These are phyloP conservation scores for Morelia viridis DNA, from an alignment of 2,797 vertebrate species.

Conservation along the genomic window DNA sequence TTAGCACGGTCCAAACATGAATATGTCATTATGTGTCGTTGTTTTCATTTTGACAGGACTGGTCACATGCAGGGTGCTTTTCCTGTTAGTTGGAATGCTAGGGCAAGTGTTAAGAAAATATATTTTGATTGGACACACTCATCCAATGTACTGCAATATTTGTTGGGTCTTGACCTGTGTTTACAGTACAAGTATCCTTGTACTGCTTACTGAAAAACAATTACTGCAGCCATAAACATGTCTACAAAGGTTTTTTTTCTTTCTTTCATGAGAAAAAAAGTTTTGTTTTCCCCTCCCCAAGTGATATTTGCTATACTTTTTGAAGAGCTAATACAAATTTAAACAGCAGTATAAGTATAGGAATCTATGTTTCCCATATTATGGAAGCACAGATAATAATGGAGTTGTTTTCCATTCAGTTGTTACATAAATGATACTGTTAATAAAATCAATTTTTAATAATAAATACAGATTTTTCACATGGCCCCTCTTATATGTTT, in stretches of 20 bases:
- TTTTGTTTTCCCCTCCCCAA: not conserved
- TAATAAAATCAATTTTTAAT: constrained; percentile 5
- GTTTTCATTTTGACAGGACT: constrained; percentile 4
- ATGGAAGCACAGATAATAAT: constrained; percentile 7
- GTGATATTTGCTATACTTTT: not conserved
- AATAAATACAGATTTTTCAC: not conserved
- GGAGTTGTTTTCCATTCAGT: not conserved
- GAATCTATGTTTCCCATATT: not conserved
- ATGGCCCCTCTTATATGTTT: not conserved
- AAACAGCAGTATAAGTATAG: not conserved
- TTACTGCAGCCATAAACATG: not conserved
- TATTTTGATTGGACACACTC: not conserved
- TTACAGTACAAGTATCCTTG: not conserved
- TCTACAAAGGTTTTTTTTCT: not conserved
- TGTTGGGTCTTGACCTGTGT: not conserved
- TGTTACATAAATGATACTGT: not conserved
- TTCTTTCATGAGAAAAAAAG: not conserved
- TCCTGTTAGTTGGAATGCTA: not conserved
- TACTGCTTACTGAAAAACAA: not conserved
- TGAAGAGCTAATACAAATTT: not conserved
- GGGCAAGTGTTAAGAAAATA: not conserved
- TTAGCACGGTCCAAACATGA: constrained; percentile 3
- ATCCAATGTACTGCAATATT: not conserved
- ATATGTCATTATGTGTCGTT: not conserved
- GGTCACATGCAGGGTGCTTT: not conserved